Evolutionary conservation across 2,888 invertebrate species (phyloP).

Genomic region (Antheraea assamensis): DNA sequence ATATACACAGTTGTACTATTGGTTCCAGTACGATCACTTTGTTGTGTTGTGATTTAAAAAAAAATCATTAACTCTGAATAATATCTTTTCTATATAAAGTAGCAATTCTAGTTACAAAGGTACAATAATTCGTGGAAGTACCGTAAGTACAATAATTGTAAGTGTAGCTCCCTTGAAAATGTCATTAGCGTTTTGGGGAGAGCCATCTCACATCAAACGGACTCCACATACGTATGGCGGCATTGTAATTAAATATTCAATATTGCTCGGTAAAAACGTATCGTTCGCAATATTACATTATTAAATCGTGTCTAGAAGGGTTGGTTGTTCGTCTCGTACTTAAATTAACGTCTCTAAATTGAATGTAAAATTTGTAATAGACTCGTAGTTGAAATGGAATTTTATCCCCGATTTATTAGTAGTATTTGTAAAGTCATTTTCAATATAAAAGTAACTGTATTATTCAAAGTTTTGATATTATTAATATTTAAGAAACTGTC

Average conservation of each 20-base stretch:
- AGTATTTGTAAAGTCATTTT: not conserved
- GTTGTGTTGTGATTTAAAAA: too few relatives aligned
- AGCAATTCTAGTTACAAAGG: not conserved
- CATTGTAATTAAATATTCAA: conserved; percentile 75
- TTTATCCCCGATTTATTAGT: not conserved
- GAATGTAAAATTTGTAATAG: conserved; percentile 19
- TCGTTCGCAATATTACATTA: conserved; percentile 62
- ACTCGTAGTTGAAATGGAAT: not conserved
- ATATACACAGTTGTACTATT: too few relatives aligned
- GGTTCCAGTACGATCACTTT: too few relatives aligned
- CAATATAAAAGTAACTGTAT: not conserved
- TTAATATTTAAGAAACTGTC: not conserved
- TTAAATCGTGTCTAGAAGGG: conserved; percentile 68
- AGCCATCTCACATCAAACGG: conserved; percentile 74
- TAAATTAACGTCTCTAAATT: conserved; percentile 21
- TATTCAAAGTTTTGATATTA: not conserved
- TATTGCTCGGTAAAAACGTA: conserved; percentile 73
- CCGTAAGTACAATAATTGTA: conserved; percentile 36
- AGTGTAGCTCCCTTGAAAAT: conserved; percentile 68
- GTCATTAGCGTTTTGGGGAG: conserved; percentile 70
- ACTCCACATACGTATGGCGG: conserved; percentile 65
- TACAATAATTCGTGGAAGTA: conserved; percentile 22
- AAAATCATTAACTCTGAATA: too few relatives aligned
- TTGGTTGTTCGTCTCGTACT: conserved; percentile 49
- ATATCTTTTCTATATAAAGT: too few relatives aligned